Conservation (phyloP, 1,140 invertebrate species). For the Lerema accius region DNA sequence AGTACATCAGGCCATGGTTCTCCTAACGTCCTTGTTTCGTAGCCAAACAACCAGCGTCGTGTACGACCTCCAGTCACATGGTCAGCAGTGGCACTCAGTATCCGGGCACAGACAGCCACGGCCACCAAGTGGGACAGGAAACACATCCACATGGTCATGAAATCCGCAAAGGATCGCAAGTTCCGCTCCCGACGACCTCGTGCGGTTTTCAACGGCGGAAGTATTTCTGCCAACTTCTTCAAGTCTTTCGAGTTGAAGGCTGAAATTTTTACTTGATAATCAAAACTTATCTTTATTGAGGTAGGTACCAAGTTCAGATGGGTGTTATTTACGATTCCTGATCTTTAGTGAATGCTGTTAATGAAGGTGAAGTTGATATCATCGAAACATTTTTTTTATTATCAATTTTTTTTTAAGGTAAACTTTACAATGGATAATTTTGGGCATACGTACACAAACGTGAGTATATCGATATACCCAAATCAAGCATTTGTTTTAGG, state of each 20-base stretch:
- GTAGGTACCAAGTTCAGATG: too few relatives aligned
- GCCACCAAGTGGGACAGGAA: constrained; percentile 84
- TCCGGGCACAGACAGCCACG: constrained; percentile 85
- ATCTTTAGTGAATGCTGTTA: too few relatives aligned
- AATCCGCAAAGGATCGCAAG: constrained; percentile 74
- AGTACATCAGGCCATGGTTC: constrained; percentile 88
- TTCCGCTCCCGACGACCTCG: constrained; percentile 71
- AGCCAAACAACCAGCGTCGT: constrained; percentile 83
- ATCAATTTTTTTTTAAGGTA: too few relatives aligned
- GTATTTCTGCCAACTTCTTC: constrained; percentile 63
- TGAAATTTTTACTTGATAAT: constrained; percentile 53
- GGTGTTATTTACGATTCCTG: too few relatives aligned
- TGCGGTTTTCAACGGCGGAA: constrained; percentile 67
- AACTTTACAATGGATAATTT: too few relatives aligned
- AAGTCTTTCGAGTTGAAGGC: constrained; percentile 69
- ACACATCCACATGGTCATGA: constrained; percentile 85
- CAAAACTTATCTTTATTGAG: too few relatives aligned
- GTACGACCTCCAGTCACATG: constrained; percentile 85
- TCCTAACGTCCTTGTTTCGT: constrained; percentile 83
- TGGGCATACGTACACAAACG: too few relatives aligned
- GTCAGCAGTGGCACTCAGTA: constrained; percentile 86
- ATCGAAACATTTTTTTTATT: too few relatives aligned
- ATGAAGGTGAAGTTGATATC: too few relatives aligned
- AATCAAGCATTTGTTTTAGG: too few relatives aligned
- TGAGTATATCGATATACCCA: too few relatives aligned